Evolutionary conservation across 2,113 vertebrate species (phyloP).

Genomic region (Tupaia chinensis): DNA sequence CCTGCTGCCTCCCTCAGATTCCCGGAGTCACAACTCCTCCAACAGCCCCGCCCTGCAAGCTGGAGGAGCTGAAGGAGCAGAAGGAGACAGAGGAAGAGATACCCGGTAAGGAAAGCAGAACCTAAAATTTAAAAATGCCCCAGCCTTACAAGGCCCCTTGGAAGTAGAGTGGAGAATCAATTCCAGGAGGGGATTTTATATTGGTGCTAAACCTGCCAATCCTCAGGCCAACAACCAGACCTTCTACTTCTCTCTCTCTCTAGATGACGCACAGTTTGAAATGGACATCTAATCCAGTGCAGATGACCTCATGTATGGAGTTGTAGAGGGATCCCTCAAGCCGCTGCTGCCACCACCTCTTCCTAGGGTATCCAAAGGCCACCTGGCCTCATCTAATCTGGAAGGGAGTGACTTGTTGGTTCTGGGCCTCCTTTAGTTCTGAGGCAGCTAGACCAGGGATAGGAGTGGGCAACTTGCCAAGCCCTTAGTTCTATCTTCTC

Average conservation of each 20-base stretch:
- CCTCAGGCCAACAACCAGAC: slow-evolving; percentile 38
- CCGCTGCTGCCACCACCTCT: slow-evolving; percentile 62
- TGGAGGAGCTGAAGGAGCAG: slow-evolving; percentile 91
- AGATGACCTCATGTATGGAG: slow-evolving; percentile 35
- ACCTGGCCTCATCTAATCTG: slow-evolving; percentile 69
- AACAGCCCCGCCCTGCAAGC: slow-evolving; percentile 90
- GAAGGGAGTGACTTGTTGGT: slow-evolving; percentile 65
- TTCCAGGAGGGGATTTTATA: background rate
- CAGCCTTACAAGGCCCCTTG: background rate
- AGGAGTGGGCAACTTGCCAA: slow-evolving; percentile 63
- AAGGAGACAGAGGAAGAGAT: slow-evolving; percentile 93
- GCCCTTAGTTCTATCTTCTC: slow-evolving; percentile 68
- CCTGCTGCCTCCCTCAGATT: slow-evolving; percentile 95
- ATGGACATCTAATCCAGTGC: slow-evolving; percentile 87
- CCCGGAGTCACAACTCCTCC: slow-evolving; percentile 93
- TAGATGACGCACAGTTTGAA: slow-evolving; percentile 89
- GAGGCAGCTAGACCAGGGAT: slow-evolving; percentile 74
- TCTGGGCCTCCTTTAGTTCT: slow-evolving; percentile 67
- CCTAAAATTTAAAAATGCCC: slow-evolving; percentile 23
- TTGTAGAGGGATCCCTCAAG: slow-evolving; percentile 45
- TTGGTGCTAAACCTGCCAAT: background rate
- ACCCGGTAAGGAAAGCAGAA: slow-evolving; percentile 89
- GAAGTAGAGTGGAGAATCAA: background rate
- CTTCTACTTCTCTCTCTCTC: slow-evolving; percentile 66
- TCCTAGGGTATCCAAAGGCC: slow-evolving; percentile 61